Conservation (phyloP, 2,113 vertebrate species). For the Noctilio leporinus region DNA sequence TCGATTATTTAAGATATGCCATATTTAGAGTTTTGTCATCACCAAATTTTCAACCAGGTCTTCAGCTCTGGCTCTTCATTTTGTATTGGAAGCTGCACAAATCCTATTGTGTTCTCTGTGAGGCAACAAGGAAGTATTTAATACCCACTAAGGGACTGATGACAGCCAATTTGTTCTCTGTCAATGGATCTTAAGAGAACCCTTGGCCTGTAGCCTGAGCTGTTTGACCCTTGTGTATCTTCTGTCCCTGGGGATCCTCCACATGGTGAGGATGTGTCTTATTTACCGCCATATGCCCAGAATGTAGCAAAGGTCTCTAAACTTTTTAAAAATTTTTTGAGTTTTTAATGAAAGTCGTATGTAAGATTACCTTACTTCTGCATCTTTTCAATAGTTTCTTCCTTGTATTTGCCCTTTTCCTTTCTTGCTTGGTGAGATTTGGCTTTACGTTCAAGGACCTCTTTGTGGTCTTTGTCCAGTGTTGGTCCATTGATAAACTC, state of each 20-base stretch:
- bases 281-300: background rate
- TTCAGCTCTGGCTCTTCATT: constrained; percentile 20
- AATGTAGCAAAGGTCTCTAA: no score
- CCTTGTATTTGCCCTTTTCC: background rate
- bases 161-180: background rate
- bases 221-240: background rate
- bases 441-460: background rate
- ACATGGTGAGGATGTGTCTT: background rate
- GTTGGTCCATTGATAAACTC: background rate
- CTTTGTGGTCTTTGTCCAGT: background rate
- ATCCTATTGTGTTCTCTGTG: background rate
- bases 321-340: background rate
- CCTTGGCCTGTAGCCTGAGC: background rate
- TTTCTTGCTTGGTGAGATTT: background rate
- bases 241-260: background rate
- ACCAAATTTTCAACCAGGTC: background rate
- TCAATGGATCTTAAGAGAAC: background rate
- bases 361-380: background rate
- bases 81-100: background rate
- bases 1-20: constrained; percentile 3
- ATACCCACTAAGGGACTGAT: background rate
- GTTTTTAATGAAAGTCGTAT: background rate
- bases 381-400: background rate
- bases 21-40: background rate
- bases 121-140: background rate